Conservation (phyloP, 2,888 invertebrate species). For the Mythimna impura region DNA sequence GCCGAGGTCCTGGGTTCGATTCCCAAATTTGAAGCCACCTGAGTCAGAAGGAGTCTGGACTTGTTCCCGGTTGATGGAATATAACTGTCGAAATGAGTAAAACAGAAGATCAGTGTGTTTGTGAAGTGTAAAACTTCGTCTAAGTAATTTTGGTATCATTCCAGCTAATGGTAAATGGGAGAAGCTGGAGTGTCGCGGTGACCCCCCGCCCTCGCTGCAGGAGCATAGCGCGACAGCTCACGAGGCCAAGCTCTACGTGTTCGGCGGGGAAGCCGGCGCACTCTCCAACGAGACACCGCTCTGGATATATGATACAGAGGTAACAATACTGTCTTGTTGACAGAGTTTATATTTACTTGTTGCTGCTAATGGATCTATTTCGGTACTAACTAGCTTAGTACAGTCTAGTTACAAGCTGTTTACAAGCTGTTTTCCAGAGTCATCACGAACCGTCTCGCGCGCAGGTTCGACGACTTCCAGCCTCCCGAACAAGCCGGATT, state of each 20-base stretch:
- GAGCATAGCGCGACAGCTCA: conserved; percentile 95
- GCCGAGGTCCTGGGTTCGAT: neutral
- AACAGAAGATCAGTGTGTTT: neutral
- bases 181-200: conserved; percentile 92
- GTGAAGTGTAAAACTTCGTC: neutral
- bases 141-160: conserved; percentile 44
- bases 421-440: no score
- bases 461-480: no score
- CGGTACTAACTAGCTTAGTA: no score
- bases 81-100: neutral
- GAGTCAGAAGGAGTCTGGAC: neutral
- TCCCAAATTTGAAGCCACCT: neutral
- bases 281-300: conserved; percentile 95
- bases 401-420: no score
- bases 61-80: neutral
- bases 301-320: conserved; percentile 95
- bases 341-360: no score
- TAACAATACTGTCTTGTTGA: conserved; percentile 71
- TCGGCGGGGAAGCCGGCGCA: conserved; percentile 96
- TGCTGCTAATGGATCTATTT: neutral
- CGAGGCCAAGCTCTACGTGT: conserved; percentile 94
- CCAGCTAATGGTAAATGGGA: conserved; percentile 94
- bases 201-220: conserved; percentile 94
- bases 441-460: no score
- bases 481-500: no score